Evolutionary conservation across 1,140 invertebrate species (phyloP), one percentile per base, ranked within the genome.

Genomic region (Anastrepha obliqua): DNA sequence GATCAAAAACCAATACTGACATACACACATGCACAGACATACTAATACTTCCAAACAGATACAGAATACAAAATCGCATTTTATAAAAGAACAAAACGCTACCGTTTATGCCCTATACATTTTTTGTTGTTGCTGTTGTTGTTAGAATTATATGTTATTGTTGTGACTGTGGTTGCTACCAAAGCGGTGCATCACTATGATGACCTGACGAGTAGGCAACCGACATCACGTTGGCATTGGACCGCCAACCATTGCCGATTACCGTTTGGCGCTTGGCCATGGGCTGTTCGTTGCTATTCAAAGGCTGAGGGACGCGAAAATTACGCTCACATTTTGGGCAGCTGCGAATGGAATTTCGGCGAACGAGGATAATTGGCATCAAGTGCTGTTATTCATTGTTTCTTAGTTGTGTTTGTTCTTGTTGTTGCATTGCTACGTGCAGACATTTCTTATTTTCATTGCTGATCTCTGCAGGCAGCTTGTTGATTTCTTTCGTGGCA

Each of bases 301-400:
- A n/a, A n/a, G 44, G 70, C 15, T 5, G 39, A 74, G n/a, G 86
- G 86, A 62, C 64, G 64, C 64, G 62, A 74, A 87, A 87, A 87
- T 87, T 87, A 65, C 74, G 70, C 70, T 74, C 70, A 74, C 78
- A 74, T 87, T 87, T 87, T 78, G 86, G 87, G 87, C 87, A 64
- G 87, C 87, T 87, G 60, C 59, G 59, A 87, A 65, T 87, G 87
- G 87, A 78, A 87, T 87, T 87, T 87, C 17, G 44, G 87, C 78
- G 81, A 86, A 87, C 85, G 78, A 64, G 87, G 87, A 87, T 87
- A 87, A 87, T 87, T 87, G 78, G 78, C 87, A 81, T 78, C 60
- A 51, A 74, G 87, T 87, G 86, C 64, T 87, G 59, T 86, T 86
- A 47, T 65, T 44, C 44, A 39, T 65, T 51, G n/a, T 47, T 47